Base-by-base conservation (phyloP, 2,113 vertebrate species). In the Chitala chitala region DNA sequence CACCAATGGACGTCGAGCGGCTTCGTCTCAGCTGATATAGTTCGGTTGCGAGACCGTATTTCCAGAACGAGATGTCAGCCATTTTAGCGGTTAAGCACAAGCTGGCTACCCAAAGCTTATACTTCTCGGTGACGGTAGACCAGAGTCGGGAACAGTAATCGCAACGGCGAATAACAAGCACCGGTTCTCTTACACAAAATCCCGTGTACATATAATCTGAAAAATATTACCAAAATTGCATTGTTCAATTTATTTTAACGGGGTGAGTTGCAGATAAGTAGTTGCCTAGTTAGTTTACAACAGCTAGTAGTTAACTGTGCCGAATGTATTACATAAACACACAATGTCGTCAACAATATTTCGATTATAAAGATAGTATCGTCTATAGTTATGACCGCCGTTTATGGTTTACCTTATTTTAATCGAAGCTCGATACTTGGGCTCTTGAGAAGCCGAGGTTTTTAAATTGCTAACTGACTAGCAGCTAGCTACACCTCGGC, bases 41-140 rank as follows among this genome's bases (percentile, higher is more conserved):
- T 78, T 82, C 56, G 81, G 91, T 91, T 91, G 91, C 69, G 51
- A 69, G 82, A 74, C 77, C 82, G 83, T 84, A 84, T 82, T 86
- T 84, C 82, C 33, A 82, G 81, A 89, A 86, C 81, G 86, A 91
- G 86, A 87, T 90, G 89, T 90, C 91, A 88, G 91, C 90, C 90
- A 90, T 91, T 84, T 91, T 91, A 85, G 87, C 86, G 83, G 80
- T 86, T 82, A 81, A 79, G 61, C 84, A 85, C 80, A 77, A 83
- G 59, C 56, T 33, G 20, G 33, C 58, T 22, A 26, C 58, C 42
- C 68, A 20, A 72, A 76, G 48, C 68, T 4, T 13, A 65, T 53
- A 56, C 20, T 71, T n/a, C 1, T 54, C 13, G 36, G 44, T 26
- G 54, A 75, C 20, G 66, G 53, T 13, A 73, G 20, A 44, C 48